Conservation (phyloP, 1,140 invertebrate species). For the Zaprionus ornatus region DNA sequence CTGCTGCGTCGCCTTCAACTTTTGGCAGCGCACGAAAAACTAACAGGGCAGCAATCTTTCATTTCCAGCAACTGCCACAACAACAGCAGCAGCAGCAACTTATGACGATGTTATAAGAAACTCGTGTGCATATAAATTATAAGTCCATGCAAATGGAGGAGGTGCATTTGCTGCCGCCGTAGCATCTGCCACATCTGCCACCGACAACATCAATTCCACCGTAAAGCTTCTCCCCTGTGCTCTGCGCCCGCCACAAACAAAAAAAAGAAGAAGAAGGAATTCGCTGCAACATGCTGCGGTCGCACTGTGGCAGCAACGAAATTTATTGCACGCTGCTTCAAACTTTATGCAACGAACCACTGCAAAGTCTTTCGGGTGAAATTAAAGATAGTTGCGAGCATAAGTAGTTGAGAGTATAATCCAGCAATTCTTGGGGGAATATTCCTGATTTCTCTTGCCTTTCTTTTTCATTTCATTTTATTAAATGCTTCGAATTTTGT, state of each 20-base stretch:
- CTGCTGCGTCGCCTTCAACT: constrained; percentile 11
- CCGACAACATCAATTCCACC: constrained; percentile 1
- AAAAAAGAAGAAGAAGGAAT: not conserved
- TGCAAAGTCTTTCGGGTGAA: not conserved
- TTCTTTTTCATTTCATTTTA: no score
- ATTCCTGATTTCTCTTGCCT: no score
- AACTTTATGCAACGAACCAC: not conserved
- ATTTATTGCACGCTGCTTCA: not conserved
- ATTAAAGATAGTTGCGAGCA: not conserved
- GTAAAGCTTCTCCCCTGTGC: constrained; percentile 17
- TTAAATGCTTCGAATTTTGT: not conserved
- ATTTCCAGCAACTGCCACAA: constrained; percentile 15
- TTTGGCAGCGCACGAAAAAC: constrained; percentile 18
- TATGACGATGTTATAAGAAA: constrained; percentile 29
- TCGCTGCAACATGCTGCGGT: constrained; percentile 17
- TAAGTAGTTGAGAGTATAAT: not conserved
- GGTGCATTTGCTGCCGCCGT: constrained; percentile 12
- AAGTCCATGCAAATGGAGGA: constrained; percentile 32
- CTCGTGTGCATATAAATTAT: constrained; percentile 42
- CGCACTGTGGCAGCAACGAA: constrained; percentile 2
- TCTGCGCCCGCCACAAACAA: not conserved
- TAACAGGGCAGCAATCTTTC: constrained; percentile 11
- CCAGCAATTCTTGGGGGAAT: no score
- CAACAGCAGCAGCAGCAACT: constrained; percentile 21
- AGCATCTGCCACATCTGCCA: constrained; percentile 15